Percentiles rank a stretch among this genome's conserved stretches.
phyloP scores from a whole-genome alignment of 2,888 invertebrate species.

The Myathropa florea region DNA sequence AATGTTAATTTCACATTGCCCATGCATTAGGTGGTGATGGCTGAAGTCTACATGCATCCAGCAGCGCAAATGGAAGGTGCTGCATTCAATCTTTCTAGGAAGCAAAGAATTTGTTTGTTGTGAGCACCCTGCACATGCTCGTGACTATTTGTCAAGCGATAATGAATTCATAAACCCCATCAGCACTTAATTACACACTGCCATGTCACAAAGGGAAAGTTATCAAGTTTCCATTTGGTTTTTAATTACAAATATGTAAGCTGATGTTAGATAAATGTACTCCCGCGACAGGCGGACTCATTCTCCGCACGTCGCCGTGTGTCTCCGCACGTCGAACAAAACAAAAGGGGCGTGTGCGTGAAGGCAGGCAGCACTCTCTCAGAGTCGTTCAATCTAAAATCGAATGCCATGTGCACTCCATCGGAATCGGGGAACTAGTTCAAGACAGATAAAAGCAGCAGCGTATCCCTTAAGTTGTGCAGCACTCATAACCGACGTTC shows the following conservation, averaged over 20 bases:
- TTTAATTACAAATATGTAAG: constrained; percentile 33
- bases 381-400: neutral
- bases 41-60: neutral
- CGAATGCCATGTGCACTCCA: neutral
- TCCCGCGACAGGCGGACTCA: neutral
- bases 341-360: neutral
- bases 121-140: neutral
- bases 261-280: constrained; percentile 8
- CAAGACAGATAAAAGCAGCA: neutral
- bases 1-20: neutral
- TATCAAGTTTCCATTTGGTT: constrained; percentile 24
- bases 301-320: neutral
- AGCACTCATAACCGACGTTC: neutral
- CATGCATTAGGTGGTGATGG: no score
- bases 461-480: neutral
- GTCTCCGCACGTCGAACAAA: neutral
- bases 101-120: neutral
- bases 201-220: neutral
- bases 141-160: constrained; percentile 6
- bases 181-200: constrained; percentile 3
- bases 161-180: constrained; percentile 21
- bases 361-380: neutral
- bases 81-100: no score
- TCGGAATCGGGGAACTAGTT: neutral
- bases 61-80: no score